A percentile compares a stretch with the other conserved stretches of the same genome.
These are phyloP conservation scores for Odocoileus virginianus DNA, from an alignment of 2,113 vertebrate species.

Conservation along the genomic window DNA sequence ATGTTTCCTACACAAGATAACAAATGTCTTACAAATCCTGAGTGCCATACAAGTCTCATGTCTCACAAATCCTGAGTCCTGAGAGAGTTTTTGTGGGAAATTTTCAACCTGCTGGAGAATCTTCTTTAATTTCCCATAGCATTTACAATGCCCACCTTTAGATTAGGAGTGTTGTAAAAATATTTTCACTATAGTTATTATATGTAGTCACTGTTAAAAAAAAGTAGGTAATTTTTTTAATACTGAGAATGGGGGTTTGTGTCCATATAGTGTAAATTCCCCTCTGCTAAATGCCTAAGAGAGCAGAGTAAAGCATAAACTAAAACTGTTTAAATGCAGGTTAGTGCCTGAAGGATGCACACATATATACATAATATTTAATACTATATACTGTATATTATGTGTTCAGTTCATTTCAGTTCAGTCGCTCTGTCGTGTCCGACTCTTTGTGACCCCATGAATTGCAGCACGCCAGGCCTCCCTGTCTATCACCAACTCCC, in stretches of 20 bases:
- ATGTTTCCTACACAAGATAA: background rate
- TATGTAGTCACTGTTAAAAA: background rate
- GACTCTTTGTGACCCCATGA: no score
- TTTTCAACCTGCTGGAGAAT: background rate
- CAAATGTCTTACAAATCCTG: background rate
- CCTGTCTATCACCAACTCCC: no score
- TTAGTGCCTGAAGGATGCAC: background rate
- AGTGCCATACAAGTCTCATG: background rate
- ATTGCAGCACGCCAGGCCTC: no score
- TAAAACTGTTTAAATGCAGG: background rate
- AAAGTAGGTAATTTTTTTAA: background rate
- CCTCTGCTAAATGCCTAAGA: background rate
- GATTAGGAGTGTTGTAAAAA: background rate
- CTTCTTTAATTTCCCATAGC: background rate
- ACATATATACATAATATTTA: background rate
- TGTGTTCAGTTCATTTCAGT: no score
- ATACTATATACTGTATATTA: background rate
- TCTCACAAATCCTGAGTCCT: background rate
- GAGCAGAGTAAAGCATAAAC: background rate
- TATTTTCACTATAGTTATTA: background rate
- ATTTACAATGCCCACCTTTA: background rate
- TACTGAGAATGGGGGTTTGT: background rate
- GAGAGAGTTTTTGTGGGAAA: background rate
- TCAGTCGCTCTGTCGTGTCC: no score
- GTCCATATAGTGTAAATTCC: background rate